Evolutionary conservation across 2,888 invertebrate species (phyloP).

Genomic region (Yponomeuta malinellus): DNA sequence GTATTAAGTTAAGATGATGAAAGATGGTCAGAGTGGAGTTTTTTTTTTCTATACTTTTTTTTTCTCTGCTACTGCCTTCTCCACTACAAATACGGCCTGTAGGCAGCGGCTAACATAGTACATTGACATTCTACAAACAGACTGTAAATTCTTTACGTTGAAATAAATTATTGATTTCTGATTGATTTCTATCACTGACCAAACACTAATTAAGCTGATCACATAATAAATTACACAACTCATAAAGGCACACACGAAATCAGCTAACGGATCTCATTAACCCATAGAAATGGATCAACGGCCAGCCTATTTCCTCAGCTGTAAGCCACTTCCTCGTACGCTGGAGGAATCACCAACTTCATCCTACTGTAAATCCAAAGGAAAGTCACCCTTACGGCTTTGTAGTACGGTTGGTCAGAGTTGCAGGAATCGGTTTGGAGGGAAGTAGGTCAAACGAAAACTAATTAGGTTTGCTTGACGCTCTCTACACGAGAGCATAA

Average conservation of each 20-base stretch:
- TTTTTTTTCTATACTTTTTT: too few relatives aligned
- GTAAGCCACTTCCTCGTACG: conserved; percentile 9
- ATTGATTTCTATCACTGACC: background rate
- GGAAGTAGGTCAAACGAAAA: conserved; percentile 16
- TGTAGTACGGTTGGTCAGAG: background rate
- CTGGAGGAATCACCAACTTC: background rate
- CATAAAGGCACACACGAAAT: background rate
- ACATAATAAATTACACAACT: background rate
- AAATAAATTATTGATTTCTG: too few relatives aligned
- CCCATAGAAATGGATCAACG: conserved; percentile 14
- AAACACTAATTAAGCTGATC: background rate
- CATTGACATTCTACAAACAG: too few relatives aligned
- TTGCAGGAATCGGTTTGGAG: background rate
- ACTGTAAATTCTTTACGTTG: too few relatives aligned
- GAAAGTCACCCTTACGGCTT: background rate
- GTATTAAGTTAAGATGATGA: too few relatives aligned
- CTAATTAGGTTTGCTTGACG: conserved; percentile 16
- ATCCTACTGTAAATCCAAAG: background rate
- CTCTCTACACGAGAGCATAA: conserved; percentile 1
- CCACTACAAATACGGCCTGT: too few relatives aligned
- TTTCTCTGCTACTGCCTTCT: too few relatives aligned
- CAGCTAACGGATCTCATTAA: conserved; percentile 14
- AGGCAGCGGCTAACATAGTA: too few relatives aligned
- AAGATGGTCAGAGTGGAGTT: too few relatives aligned
- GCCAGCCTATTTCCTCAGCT: conserved; percentile 10